phyloP scores from a whole-genome alignment of 2,888 invertebrate genomes.

The Lasioglossum villosulum region DNA sequence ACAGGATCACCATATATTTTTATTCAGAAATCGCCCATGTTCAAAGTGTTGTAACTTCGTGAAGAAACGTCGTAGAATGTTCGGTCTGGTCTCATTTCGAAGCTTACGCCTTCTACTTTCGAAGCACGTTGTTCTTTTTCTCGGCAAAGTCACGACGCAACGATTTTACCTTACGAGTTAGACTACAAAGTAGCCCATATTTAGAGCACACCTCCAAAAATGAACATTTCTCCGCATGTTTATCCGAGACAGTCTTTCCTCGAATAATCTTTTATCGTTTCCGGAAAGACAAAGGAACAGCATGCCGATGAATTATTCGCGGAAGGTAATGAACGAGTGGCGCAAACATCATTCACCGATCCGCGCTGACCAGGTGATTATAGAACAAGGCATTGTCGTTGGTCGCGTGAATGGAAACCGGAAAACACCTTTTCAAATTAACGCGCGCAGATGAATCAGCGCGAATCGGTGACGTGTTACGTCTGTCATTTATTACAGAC shows the following conservation, averaged over 20 bases:
- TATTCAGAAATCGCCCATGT: not conserved
- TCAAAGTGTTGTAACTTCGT: not conserved
- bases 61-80: not conserved
- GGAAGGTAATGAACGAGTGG: conserved; percentile 12
- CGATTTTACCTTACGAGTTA: too few species aligned
- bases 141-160: not conserved
- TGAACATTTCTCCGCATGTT: not conserved
- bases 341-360: conserved; percentile 29
- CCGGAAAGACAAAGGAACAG: not conserved
- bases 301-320: not conserved
- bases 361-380: conserved; percentile 61
- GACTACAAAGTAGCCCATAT: not conserved
- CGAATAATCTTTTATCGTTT: not conserved
- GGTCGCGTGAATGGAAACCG: conserved; percentile 61
- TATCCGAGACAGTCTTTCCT: not conserved
- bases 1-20: not conserved
- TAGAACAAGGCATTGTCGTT: conserved; percentile 65
- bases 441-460: conserved; percentile 30
- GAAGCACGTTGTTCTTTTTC: not conserved
- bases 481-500: conserved; percentile 10
- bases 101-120: not conserved
- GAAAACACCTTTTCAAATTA: conserved; percentile 58
- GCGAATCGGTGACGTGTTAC: conserved; percentile 39
- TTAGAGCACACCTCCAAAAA: too few species aligned
- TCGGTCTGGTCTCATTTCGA: not conserved